Conservation (phyloP, 2,888 invertebrate genomes). For the Lithosia quadra region DNA sequence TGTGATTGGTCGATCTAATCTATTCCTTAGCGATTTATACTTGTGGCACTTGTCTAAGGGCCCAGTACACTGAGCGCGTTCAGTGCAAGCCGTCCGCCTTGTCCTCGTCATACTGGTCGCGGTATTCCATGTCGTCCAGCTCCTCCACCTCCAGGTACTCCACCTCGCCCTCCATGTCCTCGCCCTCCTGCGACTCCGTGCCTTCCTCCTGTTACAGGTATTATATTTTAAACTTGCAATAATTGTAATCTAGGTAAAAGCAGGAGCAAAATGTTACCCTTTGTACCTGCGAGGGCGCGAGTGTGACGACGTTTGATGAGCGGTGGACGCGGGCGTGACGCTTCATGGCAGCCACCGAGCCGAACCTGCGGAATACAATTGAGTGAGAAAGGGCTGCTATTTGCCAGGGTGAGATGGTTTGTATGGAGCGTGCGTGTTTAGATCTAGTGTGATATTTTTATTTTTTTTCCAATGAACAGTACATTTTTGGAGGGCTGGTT, state of each 20-base stretch:
- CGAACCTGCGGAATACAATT: constrained; percentile 64
- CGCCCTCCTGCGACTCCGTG: constrained; percentile 38
- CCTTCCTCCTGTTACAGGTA: constrained; percentile 39
- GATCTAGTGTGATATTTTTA: too few species aligned
- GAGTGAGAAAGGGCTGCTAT: not conserved
- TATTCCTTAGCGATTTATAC: too few species aligned
- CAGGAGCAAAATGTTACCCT: not conserved
- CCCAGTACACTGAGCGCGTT: not conserved
- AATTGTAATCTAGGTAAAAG: not conserved
- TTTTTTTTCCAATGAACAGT: too few species aligned
- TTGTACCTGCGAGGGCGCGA: not conserved
- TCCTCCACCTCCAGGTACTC: constrained; percentile 80
- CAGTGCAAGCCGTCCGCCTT: not conserved
- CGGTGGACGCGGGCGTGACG: constrained; percentile 75
- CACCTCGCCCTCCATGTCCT: constrained; percentile 61
- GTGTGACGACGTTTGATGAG: not conserved
- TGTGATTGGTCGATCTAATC: too few species aligned
- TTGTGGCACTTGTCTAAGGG: too few species aligned
- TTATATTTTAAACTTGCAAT: not conserved
- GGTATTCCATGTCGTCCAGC: constrained; percentile 65
- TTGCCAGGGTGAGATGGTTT: too few species aligned
- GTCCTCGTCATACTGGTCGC: constrained; percentile 30
- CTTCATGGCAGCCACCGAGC: constrained; percentile 71
- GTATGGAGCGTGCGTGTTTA: too few species aligned
- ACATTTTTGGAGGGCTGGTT: too few species aligned